phyloP scores from a whole-genome alignment of 1,140 invertebrate genomes.

The Orius laevigatus region DNA sequence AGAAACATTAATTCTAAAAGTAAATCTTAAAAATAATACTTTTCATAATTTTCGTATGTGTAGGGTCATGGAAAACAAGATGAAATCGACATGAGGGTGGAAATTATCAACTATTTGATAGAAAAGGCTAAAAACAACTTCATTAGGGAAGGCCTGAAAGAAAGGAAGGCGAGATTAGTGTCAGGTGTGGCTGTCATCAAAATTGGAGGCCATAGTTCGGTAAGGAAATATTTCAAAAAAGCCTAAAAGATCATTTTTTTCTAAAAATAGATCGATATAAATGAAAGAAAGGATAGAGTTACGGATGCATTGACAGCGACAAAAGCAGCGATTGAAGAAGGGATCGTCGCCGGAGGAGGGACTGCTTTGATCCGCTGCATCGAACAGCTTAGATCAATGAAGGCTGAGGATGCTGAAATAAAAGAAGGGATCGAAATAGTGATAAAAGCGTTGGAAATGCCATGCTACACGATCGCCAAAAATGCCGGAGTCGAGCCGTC shows the following conservation, averaged over 20 bases:
- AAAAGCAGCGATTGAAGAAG: slow-evolving; percentile 55
- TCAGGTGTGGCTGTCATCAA: slow-evolving; percentile 56
- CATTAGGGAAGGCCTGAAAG: slow-evolving; percentile 56
- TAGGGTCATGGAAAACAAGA: slow-evolving; percentile 42
- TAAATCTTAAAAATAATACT: slow-evolving; percentile 37
- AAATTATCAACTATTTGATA: slow-evolving; percentile 48
- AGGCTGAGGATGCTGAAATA: slow-evolving; percentile 36
- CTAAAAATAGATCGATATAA: slow-evolving; percentile 40
- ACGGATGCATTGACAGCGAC: slow-evolving; percentile 58
- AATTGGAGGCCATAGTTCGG: slow-evolving; percentile 49
- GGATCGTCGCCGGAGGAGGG: slow-evolving; percentile 57
- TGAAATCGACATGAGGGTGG: slow-evolving; percentile 42
- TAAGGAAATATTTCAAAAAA: slow-evolving; percentile 5
- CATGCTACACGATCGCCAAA: slow-evolving; percentile 84
- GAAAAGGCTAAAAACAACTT: slow-evolving; percentile 45
- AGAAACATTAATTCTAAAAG: slow-evolving; percentile 9
- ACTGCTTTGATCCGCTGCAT: slow-evolving; percentile 44
- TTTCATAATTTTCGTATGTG: too few relatives aligned
- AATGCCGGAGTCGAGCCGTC: slow-evolving; percentile 93
- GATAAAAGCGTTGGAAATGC: slow-evolving; percentile 74
- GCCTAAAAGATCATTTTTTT: too few relatives aligned
- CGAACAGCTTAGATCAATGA: slow-evolving; percentile 33
- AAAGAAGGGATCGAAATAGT: slow-evolving; percentile 60
- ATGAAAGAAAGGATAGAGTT: slow-evolving; percentile 59
- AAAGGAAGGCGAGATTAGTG: slow-evolving; percentile 49